phyloP scores from a whole-genome alignment of 2,888 invertebrate genomes.

The Pachydiplax longipennis region DNA sequence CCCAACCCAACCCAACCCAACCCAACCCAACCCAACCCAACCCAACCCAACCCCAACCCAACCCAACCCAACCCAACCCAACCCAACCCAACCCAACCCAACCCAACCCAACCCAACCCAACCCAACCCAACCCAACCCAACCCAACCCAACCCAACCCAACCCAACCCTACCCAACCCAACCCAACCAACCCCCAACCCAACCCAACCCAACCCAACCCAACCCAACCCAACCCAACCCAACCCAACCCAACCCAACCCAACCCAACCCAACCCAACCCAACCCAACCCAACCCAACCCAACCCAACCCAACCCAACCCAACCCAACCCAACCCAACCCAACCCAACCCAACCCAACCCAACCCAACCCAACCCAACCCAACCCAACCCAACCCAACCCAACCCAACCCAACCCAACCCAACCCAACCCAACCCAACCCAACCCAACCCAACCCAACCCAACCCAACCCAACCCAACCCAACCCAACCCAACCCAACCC shows the following conservation, averaged over 20 bases:
- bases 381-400: background rate
- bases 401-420: background rate
- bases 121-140: slow-evolving; percentile 54
- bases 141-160: slow-evolving; percentile 53
- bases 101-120: slow-evolving; percentile 51
- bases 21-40: slow-evolving; percentile 52
- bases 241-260: slow-evolving; percentile 54
- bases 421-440: slow-evolving; percentile 45
- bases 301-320: slow-evolving; percentile 51
- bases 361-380: background rate
- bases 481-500: too few species aligned
- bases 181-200: too few species aligned
- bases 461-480: slow-evolving; percentile 54
- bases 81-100: slow-evolving; percentile 51
- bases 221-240: slow-evolving; percentile 53
- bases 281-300: slow-evolving; percentile 53
- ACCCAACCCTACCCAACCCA: slow-evolving; percentile 51
- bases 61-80: slow-evolving; percentile 52
- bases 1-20: slow-evolving; percentile 51
- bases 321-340: slow-evolving; percentile 52
- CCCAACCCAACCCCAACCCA: too few species aligned
- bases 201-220: slow-evolving; percentile 53
- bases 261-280: slow-evolving; percentile 54
- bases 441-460: slow-evolving; percentile 51
- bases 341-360: slow-evolving; percentile 1